A percentile compares a stretch with the other conserved stretches of the same genome.
Conservation (phyloP, 2,797 vertebrate genomes). For the Bradypodion pumilum region DNA sequence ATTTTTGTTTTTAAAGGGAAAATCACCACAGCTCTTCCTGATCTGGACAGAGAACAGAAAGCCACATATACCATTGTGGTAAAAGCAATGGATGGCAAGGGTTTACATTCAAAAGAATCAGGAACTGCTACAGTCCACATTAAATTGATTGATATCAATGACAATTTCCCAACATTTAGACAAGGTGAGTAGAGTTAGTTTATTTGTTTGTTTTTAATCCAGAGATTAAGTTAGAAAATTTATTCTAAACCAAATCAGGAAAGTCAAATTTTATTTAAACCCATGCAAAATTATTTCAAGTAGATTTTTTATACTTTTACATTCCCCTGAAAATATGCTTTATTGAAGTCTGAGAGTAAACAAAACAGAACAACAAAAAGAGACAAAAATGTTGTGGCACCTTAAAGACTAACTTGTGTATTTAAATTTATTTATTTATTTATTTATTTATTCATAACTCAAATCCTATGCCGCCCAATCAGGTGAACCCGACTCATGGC, state of each 20-base stretch:
- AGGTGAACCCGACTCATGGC: too few species aligned
- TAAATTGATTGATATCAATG: slow-evolving; percentile 85
- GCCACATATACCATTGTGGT: slow-evolving; percentile 84
- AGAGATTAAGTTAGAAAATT: background rate
- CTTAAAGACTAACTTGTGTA: too few species aligned
- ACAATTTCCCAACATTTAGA: slow-evolving; percentile 88
- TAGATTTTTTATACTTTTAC: too few species aligned
- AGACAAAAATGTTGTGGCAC: too few species aligned
- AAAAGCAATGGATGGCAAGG: slow-evolving; percentile 83
- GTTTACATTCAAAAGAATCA: slow-evolving; percentile 69
- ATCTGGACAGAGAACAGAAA: slow-evolving; percentile 86
- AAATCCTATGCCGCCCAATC: too few species aligned
- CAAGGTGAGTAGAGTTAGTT: slow-evolving; percentile 77
- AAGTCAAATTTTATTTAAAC: background rate
- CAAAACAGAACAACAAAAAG: too few species aligned
- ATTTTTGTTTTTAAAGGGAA: slow-evolving; percentile 76
- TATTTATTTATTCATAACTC: too few species aligned
- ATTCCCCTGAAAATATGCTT: background rate
- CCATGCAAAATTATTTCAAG: background rate
- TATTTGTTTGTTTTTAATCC: background rate
- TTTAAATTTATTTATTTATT: too few species aligned
- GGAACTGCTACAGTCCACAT: slow-evolving; percentile 86
- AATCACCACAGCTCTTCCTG: slow-evolving; percentile 76
- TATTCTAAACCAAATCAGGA: background rate
- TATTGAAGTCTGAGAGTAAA: too few species aligned